Conservation (phyloP, 2,797 vertebrate species). For the Hoplostethus mediterraneus region DNA sequence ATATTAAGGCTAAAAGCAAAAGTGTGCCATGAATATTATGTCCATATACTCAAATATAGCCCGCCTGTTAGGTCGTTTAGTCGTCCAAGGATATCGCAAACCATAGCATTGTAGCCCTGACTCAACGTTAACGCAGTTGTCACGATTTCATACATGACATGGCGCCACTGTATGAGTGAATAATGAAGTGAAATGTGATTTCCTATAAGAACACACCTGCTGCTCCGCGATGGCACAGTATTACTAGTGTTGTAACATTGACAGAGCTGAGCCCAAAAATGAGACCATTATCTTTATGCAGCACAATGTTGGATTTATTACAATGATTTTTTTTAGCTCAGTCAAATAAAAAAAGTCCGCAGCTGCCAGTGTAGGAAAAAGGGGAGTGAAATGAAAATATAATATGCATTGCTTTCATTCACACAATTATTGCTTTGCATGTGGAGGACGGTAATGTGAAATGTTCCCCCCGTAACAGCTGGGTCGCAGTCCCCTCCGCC, state of each 20-base stretch:
- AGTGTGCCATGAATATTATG: slow-evolving; percentile 4
- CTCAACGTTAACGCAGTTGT: slow-evolving; percentile 25
- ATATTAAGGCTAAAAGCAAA: not conserved
- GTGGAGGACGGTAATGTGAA: slow-evolving; percentile 76
- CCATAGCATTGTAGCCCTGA: slow-evolving; percentile 2
- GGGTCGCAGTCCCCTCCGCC: slow-evolving; percentile 72
- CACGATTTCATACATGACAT: slow-evolving; percentile 1
- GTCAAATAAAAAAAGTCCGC: slow-evolving; percentile 72
- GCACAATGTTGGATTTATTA: slow-evolving; percentile 68
- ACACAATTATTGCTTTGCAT: slow-evolving; percentile 79
- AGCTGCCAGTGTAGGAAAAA: slow-evolving; percentile 64
- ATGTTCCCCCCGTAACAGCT: slow-evolving; percentile 79
- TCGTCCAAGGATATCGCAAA: slow-evolving; percentile 16
- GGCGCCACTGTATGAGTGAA: slow-evolving; percentile 23
- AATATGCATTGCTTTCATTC: slow-evolving; percentile 81
- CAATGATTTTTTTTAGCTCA: slow-evolving; percentile 52
- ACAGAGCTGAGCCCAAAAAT: slow-evolving; percentile 57
- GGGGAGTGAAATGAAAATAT: slow-evolving; percentile 73
- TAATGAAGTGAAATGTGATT: slow-evolving; percentile 38
- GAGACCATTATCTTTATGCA: slow-evolving; percentile 59
- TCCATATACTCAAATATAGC: not conserved
- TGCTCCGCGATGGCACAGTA: slow-evolving; percentile 59
- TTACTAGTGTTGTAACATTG: slow-evolving; percentile 52
- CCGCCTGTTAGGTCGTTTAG: slow-evolving; percentile 13
- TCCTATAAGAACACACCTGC: slow-evolving; percentile 64